Conservation (phyloP, 2,888 invertebrate genomes). For the Caenorhabditis sinica region DNA sequence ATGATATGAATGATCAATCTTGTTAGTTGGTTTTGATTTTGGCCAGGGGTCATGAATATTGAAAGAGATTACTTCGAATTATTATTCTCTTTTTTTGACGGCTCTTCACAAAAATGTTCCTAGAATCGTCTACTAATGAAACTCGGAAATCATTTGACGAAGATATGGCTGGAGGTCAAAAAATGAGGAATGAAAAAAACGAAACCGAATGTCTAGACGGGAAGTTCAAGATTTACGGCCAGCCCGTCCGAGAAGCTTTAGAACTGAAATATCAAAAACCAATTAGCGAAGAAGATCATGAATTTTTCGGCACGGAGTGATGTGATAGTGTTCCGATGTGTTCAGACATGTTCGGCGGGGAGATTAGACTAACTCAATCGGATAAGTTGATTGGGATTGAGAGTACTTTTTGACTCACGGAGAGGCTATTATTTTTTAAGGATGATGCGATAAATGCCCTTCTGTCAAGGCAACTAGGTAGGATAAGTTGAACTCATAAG, state of each 20-base stretch:
- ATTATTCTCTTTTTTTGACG: background rate
- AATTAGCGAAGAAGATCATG: background rate
- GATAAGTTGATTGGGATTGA: background rate
- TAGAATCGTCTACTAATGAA: constrained; percentile 18
- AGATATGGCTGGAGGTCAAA: background rate
- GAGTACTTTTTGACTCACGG: background rate
- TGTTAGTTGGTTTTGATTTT: constrained; percentile 41
- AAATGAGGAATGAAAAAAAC: background rate
- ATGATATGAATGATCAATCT: constrained; percentile 62
- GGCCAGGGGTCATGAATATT: constrained; percentile 1
- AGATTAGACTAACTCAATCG: constrained; percentile 1
- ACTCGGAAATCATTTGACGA: constrained; percentile 2
- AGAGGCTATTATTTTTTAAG: background rate
- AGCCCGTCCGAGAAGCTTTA: background rate
- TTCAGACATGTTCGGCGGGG: background rate
- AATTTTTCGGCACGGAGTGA: constrained; percentile 1
- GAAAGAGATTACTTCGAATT: constrained; percentile 39
- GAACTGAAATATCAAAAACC: constrained; percentile 9
- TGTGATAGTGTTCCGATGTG: constrained; percentile 7
- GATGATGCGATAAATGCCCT: background rate
- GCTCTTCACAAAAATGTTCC: background rate
- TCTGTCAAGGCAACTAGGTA: background rate
- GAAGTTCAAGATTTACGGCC: constrained; percentile 16
- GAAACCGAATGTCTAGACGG: constrained; percentile 24
- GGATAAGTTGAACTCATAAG: too few species aligned